These are phyloP conservation scores for Noctua pronuba DNA, from an alignment of 2,888 invertebrate genomes.

Conservation along the genomic window DNA sequence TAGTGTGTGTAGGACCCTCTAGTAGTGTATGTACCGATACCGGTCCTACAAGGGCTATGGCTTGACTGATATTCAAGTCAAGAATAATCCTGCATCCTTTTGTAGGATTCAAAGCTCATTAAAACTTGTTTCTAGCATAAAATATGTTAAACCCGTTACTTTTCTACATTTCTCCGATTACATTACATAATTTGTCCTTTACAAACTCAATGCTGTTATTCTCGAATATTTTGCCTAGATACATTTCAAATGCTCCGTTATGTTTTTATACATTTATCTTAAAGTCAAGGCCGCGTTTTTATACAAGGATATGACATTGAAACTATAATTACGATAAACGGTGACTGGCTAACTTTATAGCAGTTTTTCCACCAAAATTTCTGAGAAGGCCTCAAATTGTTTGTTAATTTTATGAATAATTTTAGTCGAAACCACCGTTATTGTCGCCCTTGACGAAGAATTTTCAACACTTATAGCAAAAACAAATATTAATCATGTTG, in stretches of 20 bases:
- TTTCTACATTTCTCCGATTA: constrained; percentile 15
- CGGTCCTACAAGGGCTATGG: neutral
- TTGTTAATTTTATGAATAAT: constrained; percentile 40
- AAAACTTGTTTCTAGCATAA: neutral
- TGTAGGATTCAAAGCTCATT: neutral
- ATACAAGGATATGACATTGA: constrained; percentile 63
- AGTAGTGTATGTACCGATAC: neutral
- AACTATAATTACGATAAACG: constrained; percentile 55
- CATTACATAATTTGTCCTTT: constrained; percentile 17
- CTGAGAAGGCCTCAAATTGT: constrained; percentile 34
- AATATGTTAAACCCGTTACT: constrained; percentile 3
- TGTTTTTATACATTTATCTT: constrained; percentile 56
- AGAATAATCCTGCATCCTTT: neutral
- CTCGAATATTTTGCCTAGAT: constrained; percentile 28
- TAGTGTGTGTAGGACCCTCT: neutral
- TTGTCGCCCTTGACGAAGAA: constrained; percentile 24
- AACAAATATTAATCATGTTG: constrained; percentile 35
- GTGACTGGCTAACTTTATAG: constrained; percentile 41
- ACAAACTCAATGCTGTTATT: constrained; percentile 15
- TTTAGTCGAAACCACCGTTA: constrained; percentile 32
- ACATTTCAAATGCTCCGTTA: constrained; percentile 57
- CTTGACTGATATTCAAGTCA: neutral
- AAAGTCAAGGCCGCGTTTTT: constrained; percentile 64
- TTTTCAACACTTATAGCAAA: constrained; percentile 37
- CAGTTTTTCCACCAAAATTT: constrained; percentile 43